phyloP scores from a whole-genome alignment of 2,797 vertebrate genomes.

The Clarias laeviceps region DNA sequence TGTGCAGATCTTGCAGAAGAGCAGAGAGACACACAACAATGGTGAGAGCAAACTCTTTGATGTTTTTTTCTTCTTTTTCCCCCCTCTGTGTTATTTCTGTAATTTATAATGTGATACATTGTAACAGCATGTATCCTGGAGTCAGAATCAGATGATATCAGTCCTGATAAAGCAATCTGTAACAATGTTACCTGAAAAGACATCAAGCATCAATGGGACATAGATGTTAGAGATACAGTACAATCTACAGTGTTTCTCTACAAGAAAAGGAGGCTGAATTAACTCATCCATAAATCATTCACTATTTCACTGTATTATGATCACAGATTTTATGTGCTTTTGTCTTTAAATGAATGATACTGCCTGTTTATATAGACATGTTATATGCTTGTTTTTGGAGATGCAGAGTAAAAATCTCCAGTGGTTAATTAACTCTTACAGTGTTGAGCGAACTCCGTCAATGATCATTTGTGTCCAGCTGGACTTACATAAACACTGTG shows the following conservation, averaged over 20 bases:
- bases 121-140: background rate
- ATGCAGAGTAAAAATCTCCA: conserved; percentile 25
- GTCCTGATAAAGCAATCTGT: background rate
- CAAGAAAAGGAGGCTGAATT: background rate
- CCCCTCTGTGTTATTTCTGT: background rate
- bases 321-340: background rate
- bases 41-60: conserved; percentile 63
- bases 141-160: background rate
- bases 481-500: conserved; percentile 20
- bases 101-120: background rate
- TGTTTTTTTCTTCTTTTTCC: background rate
- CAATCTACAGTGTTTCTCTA: background rate
- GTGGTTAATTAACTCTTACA: conserved; percentile 17
- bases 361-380: conserved; percentile 16
- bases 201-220: conserved; percentile 3
- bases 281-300: background rate
- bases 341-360: background rate
- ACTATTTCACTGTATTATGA: background rate
- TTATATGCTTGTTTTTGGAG: conserved; percentile 23
- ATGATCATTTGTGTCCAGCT: conserved; percentile 25
- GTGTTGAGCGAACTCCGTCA: conserved; percentile 17
- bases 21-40: conserved; percentile 66
- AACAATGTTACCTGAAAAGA: conserved; percentile 4
- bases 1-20: conserved; percentile 62
- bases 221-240: background rate